phyloP scores from a whole-genome alignment of 2,113 vertebrate genomes.

The Epinephelus fuscoguttatus region DNA sequence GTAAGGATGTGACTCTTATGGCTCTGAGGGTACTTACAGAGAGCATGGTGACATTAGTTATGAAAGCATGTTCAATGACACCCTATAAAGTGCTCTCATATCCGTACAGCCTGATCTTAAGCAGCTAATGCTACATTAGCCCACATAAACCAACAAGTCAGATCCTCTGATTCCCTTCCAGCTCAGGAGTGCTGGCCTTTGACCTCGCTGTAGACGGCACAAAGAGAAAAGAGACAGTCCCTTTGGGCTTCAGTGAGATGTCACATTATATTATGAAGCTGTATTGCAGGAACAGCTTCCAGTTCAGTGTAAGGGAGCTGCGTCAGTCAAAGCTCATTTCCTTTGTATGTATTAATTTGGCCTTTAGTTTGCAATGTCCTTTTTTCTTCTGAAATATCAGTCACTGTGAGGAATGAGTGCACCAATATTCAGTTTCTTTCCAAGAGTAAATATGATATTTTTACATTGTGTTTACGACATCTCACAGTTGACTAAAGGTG shows the following conservation, averaged over 20 bases:
- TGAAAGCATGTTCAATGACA: background rate
- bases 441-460: background rate
- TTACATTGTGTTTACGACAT: background rate
- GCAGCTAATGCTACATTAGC: background rate
- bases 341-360: background rate
- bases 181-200: background rate
- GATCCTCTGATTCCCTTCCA: background rate
- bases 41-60: background rate
- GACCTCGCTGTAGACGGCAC: background rate
- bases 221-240: slow-evolving; percentile 20
- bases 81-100: background rate
- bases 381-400: background rate
- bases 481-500: too few species aligned
- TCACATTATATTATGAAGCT: slow-evolving; percentile 25
- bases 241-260: slow-evolving; percentile 41
- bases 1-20: too few species aligned
- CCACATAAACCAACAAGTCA: background rate
- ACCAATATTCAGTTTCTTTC: background rate
- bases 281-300: slow-evolving; percentile 11
- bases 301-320: background rate
- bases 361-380: background rate
- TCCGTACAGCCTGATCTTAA: background rate
- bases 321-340: background rate
- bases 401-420: background rate
- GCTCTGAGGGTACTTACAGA: too few species aligned